Base-by-base conservation (phyloP, 2,113 vertebrate species). In the Lota lota region DNA sequence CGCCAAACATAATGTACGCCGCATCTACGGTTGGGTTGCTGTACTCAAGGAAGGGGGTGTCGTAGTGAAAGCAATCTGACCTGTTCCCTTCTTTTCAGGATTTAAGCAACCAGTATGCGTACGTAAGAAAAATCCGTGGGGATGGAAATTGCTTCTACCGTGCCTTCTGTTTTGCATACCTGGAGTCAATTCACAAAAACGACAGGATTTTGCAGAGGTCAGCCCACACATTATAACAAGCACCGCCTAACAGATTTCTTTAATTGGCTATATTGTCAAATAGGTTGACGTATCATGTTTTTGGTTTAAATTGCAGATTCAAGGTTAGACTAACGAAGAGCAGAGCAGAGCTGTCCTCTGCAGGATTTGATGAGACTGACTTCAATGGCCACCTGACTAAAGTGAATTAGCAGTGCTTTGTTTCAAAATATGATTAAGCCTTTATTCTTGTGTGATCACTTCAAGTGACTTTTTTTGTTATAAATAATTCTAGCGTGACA, bases 121-220 rank as follows among this genome's bases (percentile, higher is more conserved):
- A 79, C 0, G 89, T 94, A 69, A 92, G 94, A 53, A 92, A 89
- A 82, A 92, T 93, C 40, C 82, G 88, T 36, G 94, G 93, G 5
- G 94, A 95, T 56, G 94, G 94, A 1, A 95, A 95, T 80, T 95
- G 94, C 73, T 94, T 95, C 87, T 95, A 95, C 86, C 90, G 94
- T 82, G 94, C 91, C 14, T 47, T 94, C 72, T 92, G 89, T 78
- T 95, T 93, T 40, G 82, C 91, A 21, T 90, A 92, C 73, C 50
- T 95, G 81, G 94, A 95, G 63, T 91, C 88, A 2, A 66, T 93
- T 33, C 78, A 93, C 15, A 88, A 88, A 20, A 89, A 88, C 63
- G 62, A 71, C 75, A 84, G 90, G 22, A 89, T 88, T 70, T 33
- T 94, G 60, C 81, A 93, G 77, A 90, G 88, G 94, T 94, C 84